Conservation (phyloP, 2,113 vertebrate species). For the Seriola rivoliana region DNA sequence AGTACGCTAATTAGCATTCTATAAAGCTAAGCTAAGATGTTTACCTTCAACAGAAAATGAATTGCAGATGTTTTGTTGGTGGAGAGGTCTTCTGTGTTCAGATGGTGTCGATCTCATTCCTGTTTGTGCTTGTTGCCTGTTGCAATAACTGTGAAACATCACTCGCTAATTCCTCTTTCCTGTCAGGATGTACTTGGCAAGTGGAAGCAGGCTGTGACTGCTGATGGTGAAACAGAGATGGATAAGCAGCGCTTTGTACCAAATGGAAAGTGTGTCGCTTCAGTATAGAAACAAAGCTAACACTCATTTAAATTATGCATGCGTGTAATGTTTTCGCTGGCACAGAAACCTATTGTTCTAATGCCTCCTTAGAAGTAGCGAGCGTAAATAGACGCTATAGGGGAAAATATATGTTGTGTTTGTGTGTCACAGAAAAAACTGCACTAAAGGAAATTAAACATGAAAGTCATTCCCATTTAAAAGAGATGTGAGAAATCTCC, state of each 20-base stretch:
- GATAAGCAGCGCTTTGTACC: conserved; percentile 34
- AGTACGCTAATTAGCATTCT: not conserved
- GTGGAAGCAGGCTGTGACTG: conserved; percentile 4
- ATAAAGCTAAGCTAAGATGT: not conserved
- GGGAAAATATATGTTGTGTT: conserved; percentile 6
- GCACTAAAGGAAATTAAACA: conserved; percentile 35
- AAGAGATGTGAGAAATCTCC: conserved; percentile 24
- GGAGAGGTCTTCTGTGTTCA: conserved; percentile 8
- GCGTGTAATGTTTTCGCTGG: conserved; percentile 20
- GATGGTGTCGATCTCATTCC: not conserved
- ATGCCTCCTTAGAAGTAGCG: not conserved
- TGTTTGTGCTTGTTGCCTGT: not conserved
- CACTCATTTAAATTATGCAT: conserved; percentile 56
- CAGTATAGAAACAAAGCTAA: conserved; percentile 32
- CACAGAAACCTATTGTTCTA: not conserved
- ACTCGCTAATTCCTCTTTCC: conserved; percentile 36
- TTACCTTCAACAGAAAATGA: not conserved
- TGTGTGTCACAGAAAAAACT: conserved; percentile 14
- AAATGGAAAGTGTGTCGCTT: conserved; percentile 31
- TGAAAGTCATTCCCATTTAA: conserved; percentile 35
- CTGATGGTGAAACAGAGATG: conserved; percentile 24
- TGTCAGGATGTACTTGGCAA: conserved; percentile 46
- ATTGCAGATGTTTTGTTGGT: not conserved
- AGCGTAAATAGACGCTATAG: conserved; percentile 12
- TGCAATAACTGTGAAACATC: conserved; percentile 47